A percentile compares a stretch with the other conserved stretches of the same genome.
Evolutionary conservation across 1,140 invertebrate genomes (phyloP).

Genomic region (Platyscapa corneri): DNA sequence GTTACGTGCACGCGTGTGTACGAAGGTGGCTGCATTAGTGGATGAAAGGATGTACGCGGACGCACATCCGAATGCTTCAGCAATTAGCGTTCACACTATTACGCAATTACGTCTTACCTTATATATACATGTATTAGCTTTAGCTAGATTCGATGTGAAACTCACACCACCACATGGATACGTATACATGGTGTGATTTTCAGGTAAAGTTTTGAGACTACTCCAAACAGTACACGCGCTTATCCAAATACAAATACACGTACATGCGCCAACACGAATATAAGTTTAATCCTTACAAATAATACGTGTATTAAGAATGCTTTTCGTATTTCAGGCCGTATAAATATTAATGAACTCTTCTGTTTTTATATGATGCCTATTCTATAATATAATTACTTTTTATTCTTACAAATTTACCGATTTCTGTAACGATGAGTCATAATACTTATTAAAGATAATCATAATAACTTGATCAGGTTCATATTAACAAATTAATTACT

Average conservation of each 20-base stretch:
- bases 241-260: not conserved
- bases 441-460: not conserved
- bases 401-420: not conserved
- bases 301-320: not conserved
- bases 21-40: not conserved
- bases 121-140: not conserved
- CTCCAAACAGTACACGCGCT: not conserved
- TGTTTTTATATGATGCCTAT: too few species aligned
- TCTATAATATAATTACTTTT: not conserved
- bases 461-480: too few species aligned
- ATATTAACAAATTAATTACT: too few species aligned
- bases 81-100: slow-evolving; percentile 54
- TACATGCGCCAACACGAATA: not conserved
- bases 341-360: not conserved
- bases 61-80: slow-evolving; percentile 16
- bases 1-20: too few species aligned
- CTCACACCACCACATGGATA: not conserved
- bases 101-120: slow-evolving; percentile 49
- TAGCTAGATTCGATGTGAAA: not conserved
- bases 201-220: not conserved
- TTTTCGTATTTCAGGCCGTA: not conserved
- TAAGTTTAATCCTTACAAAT: not conserved
- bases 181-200: not conserved
- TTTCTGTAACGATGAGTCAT: not conserved
- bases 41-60: not conserved